A percentile compares a stretch with the other conserved stretches of the same genome.
Evolutionary conservation across 2,113 vertebrate genomes (phyloP).

Genomic region (Ursus arctos): DNA sequence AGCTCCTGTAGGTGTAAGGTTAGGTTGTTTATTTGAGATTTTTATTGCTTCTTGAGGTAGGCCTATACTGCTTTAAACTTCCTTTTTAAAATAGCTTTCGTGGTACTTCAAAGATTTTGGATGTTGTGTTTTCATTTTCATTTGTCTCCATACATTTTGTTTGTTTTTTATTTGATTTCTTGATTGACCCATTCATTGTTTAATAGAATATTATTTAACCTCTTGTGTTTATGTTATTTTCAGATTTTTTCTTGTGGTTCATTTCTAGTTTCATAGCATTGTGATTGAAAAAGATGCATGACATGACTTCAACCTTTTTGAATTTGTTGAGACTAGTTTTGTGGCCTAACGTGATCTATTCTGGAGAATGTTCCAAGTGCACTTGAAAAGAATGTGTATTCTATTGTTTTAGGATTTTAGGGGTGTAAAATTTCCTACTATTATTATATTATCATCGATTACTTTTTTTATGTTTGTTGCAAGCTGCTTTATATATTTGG

Average conservation of each 20-base stretch:
- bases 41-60: background rate
- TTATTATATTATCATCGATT: background rate
- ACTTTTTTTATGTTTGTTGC: background rate
- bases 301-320: background rate
- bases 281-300: background rate
- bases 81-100: background rate
- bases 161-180: background rate
- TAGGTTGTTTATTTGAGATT: background rate
- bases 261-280: background rate
- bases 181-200: background rate
- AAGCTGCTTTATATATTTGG: background rate
- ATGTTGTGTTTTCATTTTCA: background rate
- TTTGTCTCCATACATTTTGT: background rate
- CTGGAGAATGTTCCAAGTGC: background rate
- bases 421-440: background rate
- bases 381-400: background rate
- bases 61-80: background rate
- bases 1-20: background rate
- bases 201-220: background rate
- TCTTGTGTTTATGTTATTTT: background rate
- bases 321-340: background rate
- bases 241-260: background rate
- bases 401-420: background rate
- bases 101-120: background rate
- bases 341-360: background rate